A percentile compares a stretch with the other conserved stretches of the same genome.
phyloP scores from a whole-genome alignment of 2,888 invertebrate genomes.

The Polydrusus pterygomalis region DNA sequence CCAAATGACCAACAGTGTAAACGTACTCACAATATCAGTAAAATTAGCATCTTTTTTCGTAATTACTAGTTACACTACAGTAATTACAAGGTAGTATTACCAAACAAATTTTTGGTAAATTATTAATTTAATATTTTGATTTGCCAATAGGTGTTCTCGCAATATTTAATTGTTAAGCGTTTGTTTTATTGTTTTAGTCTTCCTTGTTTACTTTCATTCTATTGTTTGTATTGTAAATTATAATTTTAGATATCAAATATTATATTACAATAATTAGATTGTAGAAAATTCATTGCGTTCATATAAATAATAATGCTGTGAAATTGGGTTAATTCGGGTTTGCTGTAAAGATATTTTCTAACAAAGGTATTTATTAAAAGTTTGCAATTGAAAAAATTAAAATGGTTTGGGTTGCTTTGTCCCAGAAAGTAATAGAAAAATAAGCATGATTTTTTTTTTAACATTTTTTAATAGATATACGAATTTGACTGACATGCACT shows the following conservation, averaged over 20 bases:
- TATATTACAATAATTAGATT: conserved; percentile 14
- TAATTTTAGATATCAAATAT: conserved; percentile 28
- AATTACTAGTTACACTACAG: conserved; percentile 2
- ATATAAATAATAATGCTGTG: not conserved
- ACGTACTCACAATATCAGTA: not conserved
- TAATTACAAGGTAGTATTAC: conserved; percentile 14
- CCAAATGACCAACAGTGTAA: not conserved
- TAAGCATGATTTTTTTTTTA: not conserved
- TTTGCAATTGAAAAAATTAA: no score
- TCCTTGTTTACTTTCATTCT: conserved; percentile 32
- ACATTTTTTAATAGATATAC: no score
- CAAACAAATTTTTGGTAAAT: conserved; percentile 8
- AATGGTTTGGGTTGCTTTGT: no score
- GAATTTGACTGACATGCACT: not conserved
- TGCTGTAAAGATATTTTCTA: not conserved
- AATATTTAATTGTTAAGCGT: conserved; percentile 33
- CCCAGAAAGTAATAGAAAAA: no score
- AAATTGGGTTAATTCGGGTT: not conserved
- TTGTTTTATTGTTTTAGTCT: conserved; percentile 32
- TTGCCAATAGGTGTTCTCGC: conserved; percentile 22
- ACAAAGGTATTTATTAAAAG: not conserved
- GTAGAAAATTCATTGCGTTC: conserved; percentile 8
- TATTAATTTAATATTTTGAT: conserved; percentile 17
- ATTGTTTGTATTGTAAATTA: conserved; percentile 21
- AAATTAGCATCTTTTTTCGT: not conserved